These are phyloP conservation scores for Plecotus auritus DNA, from an alignment of 2,113 vertebrate species.

Conservation along the genomic window DNA sequence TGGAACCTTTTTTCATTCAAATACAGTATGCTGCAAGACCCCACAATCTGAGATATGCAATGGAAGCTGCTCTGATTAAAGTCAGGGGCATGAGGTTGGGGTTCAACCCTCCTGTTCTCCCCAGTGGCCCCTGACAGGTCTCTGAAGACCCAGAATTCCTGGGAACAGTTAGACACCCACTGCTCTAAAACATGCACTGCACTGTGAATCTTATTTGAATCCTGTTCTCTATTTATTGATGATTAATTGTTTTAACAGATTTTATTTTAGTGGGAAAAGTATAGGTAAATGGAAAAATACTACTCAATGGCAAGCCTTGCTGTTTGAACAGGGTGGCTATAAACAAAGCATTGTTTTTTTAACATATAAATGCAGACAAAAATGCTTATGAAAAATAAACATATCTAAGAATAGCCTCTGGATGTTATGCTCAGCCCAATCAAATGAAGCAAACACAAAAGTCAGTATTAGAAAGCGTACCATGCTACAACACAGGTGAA, in stretches of 20 bases:
- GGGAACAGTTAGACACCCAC: background rate
- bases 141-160: background rate
- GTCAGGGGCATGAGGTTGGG: accelerated
- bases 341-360: slow-evolving; percentile 42
- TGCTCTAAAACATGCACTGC: background rate
- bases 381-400: slow-evolving; percentile 34
- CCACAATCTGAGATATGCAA: background rate
- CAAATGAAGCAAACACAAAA: background rate
- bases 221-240: slow-evolving; percentile 1
- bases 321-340: background rate
- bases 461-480: background rate
- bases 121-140: background rate
- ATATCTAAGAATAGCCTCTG: slow-evolving; percentile 42
- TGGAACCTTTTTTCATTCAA: background rate
- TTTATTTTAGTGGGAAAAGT: slow-evolving; percentile 47
- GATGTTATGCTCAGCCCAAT: background rate
- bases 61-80: background rate
- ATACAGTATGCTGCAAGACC: background rate
- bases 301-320: background rate
- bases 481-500: background rate
- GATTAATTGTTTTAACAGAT: slow-evolving; percentile 52
- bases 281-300: slow-evolving; percentile 41
- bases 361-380: slow-evolving; percentile 1
- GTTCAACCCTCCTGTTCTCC: background rate
- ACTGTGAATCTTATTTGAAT: background rate